These are phyloP conservation scores for Hydrozoanthus tunicans DNA, from an alignment of 64 coral and sea anemone genomes.

Conservation along the genomic window DNA sequence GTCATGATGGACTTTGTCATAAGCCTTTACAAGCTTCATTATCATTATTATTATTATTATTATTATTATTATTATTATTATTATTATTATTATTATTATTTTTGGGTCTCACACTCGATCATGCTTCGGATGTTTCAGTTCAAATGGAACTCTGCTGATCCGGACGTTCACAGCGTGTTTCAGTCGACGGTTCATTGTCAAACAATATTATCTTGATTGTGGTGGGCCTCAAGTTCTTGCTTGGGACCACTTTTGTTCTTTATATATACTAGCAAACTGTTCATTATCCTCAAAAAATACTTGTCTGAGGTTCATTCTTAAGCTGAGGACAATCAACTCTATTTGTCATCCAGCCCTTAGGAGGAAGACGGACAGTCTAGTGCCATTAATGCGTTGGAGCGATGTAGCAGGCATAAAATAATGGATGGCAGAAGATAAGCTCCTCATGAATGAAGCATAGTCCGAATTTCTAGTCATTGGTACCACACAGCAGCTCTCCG, in stretches of 20 bases:
- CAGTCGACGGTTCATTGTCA: too few species aligned
- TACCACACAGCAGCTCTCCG: neutral
- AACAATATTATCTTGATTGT: neutral
- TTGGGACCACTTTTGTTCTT: neutral
- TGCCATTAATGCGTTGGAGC: neutral
- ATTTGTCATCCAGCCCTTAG: neutral
- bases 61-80: too few species aligned
- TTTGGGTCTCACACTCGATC: neutral
- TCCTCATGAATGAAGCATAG: neutral
- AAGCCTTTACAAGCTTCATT: neutral
- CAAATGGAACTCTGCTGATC: too few species aligned
- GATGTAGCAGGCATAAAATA: neutral
- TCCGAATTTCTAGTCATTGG: neutral
- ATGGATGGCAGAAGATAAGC: neutral
- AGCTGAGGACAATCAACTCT: neutral
- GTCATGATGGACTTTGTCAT: constrained; percentile 25
- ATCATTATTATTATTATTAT: too few species aligned
- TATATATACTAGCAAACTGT: neutral
- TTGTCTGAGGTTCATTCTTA: neutral
- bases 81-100: too few species aligned
- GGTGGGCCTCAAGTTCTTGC: too few species aligned
- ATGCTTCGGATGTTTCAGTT: too few species aligned
- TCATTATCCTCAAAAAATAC: neutral
- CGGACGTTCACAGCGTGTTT: too few species aligned
- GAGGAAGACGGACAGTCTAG: neutral